Evolutionary conservation across 2,888 invertebrate genomes (phyloP).

Genomic region (Polyommatus icarus): DNA sequence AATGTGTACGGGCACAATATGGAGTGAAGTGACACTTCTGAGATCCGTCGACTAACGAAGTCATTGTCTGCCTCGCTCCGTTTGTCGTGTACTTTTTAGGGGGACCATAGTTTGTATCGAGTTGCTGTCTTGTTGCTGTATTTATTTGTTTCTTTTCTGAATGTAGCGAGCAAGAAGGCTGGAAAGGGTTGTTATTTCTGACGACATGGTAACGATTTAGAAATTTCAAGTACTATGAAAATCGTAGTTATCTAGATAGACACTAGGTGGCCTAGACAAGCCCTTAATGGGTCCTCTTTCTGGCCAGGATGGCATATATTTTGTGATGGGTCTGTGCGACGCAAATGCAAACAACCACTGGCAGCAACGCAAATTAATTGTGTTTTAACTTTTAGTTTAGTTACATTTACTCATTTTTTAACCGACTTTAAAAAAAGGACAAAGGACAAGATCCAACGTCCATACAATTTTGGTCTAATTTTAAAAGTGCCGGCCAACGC

Average conservation of each 20-base stretch:
- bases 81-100: slow-evolving; percentile 39
- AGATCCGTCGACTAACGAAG: slow-evolving; percentile 54
- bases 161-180: not conserved
- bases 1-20: slow-evolving; percentile 26
- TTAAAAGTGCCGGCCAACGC: too few relatives aligned
- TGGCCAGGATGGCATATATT: too few relatives aligned
- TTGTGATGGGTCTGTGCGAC: too few relatives aligned
- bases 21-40: slow-evolving; percentile 58
- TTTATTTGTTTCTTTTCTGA: slow-evolving; percentile 15
- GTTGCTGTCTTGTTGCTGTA: not conserved
- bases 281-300: not conserved
- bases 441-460: too few relatives aligned
- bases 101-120: slow-evolving; percentile 22
- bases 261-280: not conserved
- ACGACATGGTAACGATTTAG: not conserved
- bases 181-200: not conserved
- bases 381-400: too few relatives aligned
- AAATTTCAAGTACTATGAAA: not conserved
- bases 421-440: too few relatives aligned
- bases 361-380: too few relatives aligned
- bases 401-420: too few relatives aligned
- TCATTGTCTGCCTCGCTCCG: slow-evolving; percentile 59
- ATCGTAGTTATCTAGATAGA: not conserved
- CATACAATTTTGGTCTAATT: too few relatives aligned
- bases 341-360: too few relatives aligned